phyloP scores from a whole-genome alignment of 2,113 vertebrate species.

The Nothocercus nigrocapillus region DNA sequence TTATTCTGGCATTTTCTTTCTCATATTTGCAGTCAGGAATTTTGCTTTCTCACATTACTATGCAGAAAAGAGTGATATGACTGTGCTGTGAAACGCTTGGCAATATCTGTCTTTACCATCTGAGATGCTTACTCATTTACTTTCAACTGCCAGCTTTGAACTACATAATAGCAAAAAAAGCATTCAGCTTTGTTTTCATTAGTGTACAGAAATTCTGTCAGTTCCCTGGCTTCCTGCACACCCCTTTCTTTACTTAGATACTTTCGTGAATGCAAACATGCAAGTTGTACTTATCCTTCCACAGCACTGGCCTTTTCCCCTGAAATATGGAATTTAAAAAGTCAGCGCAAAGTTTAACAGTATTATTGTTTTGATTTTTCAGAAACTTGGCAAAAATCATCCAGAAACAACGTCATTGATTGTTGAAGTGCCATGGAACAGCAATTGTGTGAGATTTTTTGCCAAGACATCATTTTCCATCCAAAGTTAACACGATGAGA shows the following conservation, averaged over 20 bases:
- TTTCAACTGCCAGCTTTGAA: neutral
- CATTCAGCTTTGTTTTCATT: neutral
- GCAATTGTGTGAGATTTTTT: neutral
- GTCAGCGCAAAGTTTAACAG: neutral
- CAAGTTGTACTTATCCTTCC: neutral
- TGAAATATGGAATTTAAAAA: neutral
- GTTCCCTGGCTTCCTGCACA: neutral
- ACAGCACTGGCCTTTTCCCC: neutral
- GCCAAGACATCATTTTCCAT: neutral
- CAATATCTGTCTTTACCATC: neutral
- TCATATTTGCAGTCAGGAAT: neutral
- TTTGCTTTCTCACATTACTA: neutral
- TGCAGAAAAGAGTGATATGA: neutral
- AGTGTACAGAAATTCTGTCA: neutral
- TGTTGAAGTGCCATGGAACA: neutral
- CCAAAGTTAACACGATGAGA: neutral
- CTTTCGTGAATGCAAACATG: neutral
- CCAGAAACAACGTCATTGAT: neutral
- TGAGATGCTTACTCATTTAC: neutral
- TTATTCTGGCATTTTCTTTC: neutral
- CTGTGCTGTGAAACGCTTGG: neutral
- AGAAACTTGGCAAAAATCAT: neutral
- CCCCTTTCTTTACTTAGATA: neutral
- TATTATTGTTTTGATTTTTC: neutral
- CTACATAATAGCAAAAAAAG: neutral